Conservation (phyloP, 35 echinoderm and acorn worm species). For the Chiridota heheva region DNA sequence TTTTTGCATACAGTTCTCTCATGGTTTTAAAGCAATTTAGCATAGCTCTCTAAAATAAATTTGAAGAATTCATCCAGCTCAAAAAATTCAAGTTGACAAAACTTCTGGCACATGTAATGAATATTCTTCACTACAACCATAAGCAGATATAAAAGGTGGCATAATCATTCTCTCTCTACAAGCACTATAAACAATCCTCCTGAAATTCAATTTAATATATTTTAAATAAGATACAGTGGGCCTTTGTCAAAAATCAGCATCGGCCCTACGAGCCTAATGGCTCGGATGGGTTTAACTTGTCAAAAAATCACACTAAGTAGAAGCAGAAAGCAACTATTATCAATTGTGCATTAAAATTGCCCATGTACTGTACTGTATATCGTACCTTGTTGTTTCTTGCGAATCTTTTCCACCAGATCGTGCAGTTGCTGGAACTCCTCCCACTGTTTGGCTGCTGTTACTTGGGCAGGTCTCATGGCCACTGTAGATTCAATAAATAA, state of each 20-base stretch:
- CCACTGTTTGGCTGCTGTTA: slow-evolving; percentile 72
- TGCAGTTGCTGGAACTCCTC: slow-evolving; percentile 78
- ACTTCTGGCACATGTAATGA: no score
- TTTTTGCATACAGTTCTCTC: no score
- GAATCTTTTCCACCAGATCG: slow-evolving; percentile 66
- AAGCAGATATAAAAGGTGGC: no score
- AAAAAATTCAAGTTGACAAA: no score
- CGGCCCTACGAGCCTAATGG: no score
- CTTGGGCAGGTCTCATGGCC: slow-evolving; percentile 62
- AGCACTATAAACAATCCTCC: background rate
- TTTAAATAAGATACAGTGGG: background rate
- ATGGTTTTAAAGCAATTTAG: no score
- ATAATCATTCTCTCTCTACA: no score
- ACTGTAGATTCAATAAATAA: no score
- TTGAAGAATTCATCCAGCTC: no score
- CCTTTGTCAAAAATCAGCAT: background rate
- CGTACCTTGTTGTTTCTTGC: slow-evolving; percentile 84
- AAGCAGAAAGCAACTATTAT: background rate
- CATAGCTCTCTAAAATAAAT: no score
- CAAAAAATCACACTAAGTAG: background rate
- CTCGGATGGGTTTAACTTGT: no score
- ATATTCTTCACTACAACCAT: no score
- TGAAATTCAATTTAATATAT: background rate
- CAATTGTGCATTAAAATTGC: background rate
- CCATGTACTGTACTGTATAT: background rate